Percentiles rank a stretch among this genome's conserved stretches.
phyloP scores from a whole-genome alignment of 2,888 invertebrate genomes.

The Eristalis arbustorum region DNA sequence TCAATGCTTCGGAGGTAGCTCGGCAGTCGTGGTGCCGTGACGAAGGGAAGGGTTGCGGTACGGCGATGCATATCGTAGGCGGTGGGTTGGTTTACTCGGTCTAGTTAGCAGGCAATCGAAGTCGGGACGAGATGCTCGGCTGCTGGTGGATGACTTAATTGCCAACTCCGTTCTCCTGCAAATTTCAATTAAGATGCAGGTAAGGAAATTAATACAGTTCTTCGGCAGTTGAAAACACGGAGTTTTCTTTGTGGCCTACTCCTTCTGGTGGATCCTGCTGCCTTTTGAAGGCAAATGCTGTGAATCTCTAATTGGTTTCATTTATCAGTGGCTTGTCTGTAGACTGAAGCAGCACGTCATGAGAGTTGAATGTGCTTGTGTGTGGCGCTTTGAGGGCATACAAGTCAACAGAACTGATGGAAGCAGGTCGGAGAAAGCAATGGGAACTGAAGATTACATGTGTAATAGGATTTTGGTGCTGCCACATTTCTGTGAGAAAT shows the following conservation, averaged over 20 bases:
- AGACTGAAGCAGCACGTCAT: background rate
- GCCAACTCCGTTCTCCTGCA: constrained; percentile 1
- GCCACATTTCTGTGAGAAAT: too few species aligned
- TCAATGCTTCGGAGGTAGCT: constrained; percentile 1
- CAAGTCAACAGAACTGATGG: too few species aligned
- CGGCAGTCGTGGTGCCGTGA: background rate
- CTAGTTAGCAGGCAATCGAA: constrained; percentile 5
- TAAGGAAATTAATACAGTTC: constrained; percentile 2
- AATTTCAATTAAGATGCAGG: constrained; percentile 31
- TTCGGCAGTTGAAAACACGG: background rate
- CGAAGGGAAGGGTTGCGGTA: background rate
- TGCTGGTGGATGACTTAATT: constrained; percentile 19
- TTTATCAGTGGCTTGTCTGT: background rate
- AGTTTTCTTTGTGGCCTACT: background rate
- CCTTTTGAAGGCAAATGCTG: background rate
- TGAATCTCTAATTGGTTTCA: background rate
- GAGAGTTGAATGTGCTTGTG: background rate
- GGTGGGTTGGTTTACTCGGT: background rate
- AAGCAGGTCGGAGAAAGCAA: too few species aligned
- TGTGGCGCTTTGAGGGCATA: too few species aligned
- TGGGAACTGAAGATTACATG: too few species aligned
- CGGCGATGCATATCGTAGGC: background rate
- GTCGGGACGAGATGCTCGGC: background rate
- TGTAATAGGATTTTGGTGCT: too few species aligned
- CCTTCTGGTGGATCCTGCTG: background rate